phyloP scores from a whole-genome alignment of 2,797 vertebrate genomes.

The Morelia viridis region DNA sequence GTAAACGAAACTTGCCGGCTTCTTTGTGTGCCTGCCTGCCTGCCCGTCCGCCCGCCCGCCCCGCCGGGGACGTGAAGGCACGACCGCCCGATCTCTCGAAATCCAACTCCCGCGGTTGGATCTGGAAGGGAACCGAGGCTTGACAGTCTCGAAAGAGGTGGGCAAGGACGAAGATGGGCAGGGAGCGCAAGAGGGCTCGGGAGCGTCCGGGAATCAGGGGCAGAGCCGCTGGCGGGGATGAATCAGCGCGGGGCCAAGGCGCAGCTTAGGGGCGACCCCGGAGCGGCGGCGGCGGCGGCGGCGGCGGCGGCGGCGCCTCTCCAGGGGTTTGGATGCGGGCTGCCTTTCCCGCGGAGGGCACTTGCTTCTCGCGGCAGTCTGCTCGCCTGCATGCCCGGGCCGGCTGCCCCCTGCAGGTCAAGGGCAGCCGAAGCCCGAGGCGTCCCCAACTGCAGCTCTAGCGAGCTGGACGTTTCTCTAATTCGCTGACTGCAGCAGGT shows the following conservation, averaged over 20 bases:
- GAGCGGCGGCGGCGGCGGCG: too few species aligned
- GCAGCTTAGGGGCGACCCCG: neutral
- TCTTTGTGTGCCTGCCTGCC: neutral
- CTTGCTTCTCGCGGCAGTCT: too few species aligned
- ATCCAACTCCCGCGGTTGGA: neutral
- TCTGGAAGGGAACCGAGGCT: too few species aligned
- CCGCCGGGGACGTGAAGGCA: neutral
- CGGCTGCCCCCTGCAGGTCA: neutral
- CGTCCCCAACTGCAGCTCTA: neutral
- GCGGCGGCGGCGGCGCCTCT: neutral
- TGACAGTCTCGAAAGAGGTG: constrained; percentile 29
- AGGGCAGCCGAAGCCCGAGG: neutral
- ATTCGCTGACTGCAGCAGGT: neutral
- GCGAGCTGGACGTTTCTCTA: neutral
- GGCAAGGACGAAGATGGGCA: constrained; percentile 14
- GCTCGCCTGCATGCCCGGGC: neutral
- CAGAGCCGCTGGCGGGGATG: neutral
- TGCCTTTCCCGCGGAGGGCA: neutral
- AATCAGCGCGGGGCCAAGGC: neutral
- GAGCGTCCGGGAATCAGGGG: neutral
- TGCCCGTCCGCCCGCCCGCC: neutral
- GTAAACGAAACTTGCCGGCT: constrained; percentile 3
- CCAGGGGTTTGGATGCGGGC: neutral
- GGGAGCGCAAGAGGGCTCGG: neutral
- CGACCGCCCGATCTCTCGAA: neutral